These are phyloP conservation scores for Gopherus evgoodei DNA, from an alignment of 2,113 vertebrate genomes.

Conservation along the genomic window DNA sequence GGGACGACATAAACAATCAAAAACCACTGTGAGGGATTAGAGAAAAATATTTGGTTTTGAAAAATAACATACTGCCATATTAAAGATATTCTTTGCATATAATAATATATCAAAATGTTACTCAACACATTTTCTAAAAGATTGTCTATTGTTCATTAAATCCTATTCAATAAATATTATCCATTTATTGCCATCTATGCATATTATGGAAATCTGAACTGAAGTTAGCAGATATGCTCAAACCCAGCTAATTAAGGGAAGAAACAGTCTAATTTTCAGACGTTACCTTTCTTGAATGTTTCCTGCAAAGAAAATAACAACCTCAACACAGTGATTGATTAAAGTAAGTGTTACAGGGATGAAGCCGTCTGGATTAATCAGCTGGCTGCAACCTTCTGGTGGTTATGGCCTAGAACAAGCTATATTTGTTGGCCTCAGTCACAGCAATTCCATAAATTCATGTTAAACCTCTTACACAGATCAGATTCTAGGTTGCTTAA, in stretches of 20 bases:
- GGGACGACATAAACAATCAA: neutral
- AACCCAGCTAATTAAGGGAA: neutral
- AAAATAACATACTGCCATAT: neutral
- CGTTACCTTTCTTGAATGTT: neutral
- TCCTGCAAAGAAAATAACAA: neutral
- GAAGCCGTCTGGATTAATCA: neutral
- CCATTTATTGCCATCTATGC: neutral
- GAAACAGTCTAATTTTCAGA: neutral
- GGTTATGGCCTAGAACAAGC: fast-evolving
- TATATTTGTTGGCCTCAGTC: neutral
- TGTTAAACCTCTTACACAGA: neutral
- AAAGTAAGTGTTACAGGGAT: neutral
- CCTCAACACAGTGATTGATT: neutral
- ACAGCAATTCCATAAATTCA: neutral
- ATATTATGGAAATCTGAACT: neutral
- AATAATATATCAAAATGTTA: neutral
- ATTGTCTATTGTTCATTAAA: neutral
- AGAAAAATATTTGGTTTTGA: neutral
- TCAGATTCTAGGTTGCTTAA: neutral
- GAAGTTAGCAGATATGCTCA: neutral
- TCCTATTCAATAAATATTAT: neutral
- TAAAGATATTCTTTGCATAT: neutral
- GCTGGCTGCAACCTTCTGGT: fast-evolving
- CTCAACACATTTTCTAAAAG: neutral
- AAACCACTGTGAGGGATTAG: neutral